Evolutionary conservation across 1,140 invertebrate species (phyloP).

Genomic region (Heliothis virescens): DNA sequence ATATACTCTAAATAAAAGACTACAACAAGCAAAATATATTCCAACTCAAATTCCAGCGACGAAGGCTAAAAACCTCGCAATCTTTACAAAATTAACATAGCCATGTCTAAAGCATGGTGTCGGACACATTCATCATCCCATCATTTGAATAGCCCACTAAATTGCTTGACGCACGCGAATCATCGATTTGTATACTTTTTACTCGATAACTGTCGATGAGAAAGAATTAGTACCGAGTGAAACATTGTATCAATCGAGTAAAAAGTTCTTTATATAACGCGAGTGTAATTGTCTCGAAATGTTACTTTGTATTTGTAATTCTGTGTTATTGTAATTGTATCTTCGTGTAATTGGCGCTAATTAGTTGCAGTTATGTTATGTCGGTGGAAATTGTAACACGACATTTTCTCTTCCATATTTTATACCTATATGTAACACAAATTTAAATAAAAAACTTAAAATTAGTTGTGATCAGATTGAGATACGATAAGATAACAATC

Average conservation of each 20-base stretch:
- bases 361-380: neutral
- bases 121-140: slow-evolving; percentile 59
- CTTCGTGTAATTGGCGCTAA: neutral
- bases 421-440: neutral
- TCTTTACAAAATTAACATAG: neutral
- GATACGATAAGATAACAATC: too few species aligned
- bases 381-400: neutral
- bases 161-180: slow-evolving; percentile 70
- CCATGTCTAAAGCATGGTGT: slow-evolving; percentile 16
- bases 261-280: neutral
- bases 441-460: too few species aligned
- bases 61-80: neutral
- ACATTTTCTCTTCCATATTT: neutral
- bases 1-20: too few species aligned
- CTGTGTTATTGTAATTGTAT: slow-evolving; percentile 14
- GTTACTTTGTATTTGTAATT: neutral
- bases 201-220: slow-evolving; percentile 21
- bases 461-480: too few species aligned
- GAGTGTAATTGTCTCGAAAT: neutral
- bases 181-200: slow-evolving; percentile 58
- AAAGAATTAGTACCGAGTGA: slow-evolving; percentile 28
- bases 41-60: neutral
- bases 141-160: slow-evolving; percentile 66
- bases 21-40: neutral
- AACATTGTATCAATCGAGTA: slow-evolving; percentile 11